Evolutionary conservation across 1,140 invertebrate genomes (phyloP).

Genomic region (Drosophila saltans): DNA sequence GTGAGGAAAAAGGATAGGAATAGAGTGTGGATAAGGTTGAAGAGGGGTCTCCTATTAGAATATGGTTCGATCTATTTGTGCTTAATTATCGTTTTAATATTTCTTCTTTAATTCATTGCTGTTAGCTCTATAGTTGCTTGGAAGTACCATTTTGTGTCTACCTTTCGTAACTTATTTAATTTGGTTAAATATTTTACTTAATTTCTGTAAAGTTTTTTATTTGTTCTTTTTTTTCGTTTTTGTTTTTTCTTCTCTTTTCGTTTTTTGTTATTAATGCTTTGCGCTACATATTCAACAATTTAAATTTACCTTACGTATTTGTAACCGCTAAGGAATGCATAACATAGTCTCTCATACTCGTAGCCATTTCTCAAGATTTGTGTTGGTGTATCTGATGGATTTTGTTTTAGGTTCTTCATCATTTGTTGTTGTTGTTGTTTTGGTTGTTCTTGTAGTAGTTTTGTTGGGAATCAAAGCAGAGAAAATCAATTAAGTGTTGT

Average conservation of each 20-base stretch:
- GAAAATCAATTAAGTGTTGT: conserved; percentile 13
- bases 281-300: conserved; percentile 77
- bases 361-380: conserved; percentile 36
- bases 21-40: not conserved
- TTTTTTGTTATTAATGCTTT: conserved; percentile 39
- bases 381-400: conserved; percentile 40
- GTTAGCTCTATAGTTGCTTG: conserved; percentile 80
- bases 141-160: conserved; percentile 73
- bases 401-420: conserved; percentile 16
- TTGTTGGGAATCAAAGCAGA: conserved; percentile 9
- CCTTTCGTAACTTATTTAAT: conserved; percentile 62
- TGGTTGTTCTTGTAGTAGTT: conserved; percentile 36
- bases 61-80: conserved; percentile 17
- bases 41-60: conserved; percentile 14
- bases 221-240: conserved; percentile 29
- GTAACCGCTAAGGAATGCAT: conserved; percentile 71
- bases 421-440: conserved; percentile 35
- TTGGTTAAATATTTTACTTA: conserved; percentile 62
- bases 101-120: conserved; percentile 49
- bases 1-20: not conserved
- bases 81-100: conserved; percentile 21
- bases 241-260: conserved; percentile 21
- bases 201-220: conserved; percentile 28
- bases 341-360: conserved; percentile 52
- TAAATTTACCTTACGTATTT: conserved; percentile 73